Conservation (phyloP, 1,140 invertebrate species). For the Trinorchestia longiramus region DNA sequence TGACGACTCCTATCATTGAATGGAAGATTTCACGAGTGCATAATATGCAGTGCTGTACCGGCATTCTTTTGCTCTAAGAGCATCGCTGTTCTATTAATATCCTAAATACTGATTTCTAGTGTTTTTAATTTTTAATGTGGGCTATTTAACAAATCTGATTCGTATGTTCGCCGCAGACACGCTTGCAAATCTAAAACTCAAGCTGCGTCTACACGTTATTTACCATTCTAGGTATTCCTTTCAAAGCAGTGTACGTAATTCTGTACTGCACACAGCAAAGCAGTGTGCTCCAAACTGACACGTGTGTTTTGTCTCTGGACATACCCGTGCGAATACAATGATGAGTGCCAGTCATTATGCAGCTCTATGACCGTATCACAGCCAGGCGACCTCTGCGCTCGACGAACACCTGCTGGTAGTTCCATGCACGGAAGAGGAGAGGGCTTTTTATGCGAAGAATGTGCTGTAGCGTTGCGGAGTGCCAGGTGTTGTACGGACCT, state of each 20-base stretch:
- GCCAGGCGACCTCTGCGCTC: not conserved
- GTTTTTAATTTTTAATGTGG: not conserved
- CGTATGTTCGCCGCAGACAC: not conserved
- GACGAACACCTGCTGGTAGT: not conserved
- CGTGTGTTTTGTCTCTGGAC: not conserved
- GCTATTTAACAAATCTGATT: not conserved
- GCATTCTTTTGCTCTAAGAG: not conserved
- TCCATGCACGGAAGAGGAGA: not conserved
- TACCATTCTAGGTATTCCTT: not conserved
- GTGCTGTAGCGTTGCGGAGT: not conserved
- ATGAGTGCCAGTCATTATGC: not conserved
- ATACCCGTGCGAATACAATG: not conserved
- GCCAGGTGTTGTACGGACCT: not conserved
- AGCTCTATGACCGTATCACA: not conserved
- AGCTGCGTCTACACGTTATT: not conserved
- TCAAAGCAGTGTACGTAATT: not conserved
- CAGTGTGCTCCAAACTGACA: not conserved
- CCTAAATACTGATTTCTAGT: not conserved
- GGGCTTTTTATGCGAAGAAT: not conserved
- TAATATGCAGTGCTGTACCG: not conserved
- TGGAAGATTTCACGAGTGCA: not conserved
- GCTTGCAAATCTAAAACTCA: not conserved
- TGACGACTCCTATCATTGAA: not conserved
- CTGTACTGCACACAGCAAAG: not conserved
- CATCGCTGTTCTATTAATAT: not conserved